These are phyloP conservation scores for Gymnosoma rotundatum DNA, from an alignment of 2,888 invertebrate species.

Conservation along the genomic window DNA sequence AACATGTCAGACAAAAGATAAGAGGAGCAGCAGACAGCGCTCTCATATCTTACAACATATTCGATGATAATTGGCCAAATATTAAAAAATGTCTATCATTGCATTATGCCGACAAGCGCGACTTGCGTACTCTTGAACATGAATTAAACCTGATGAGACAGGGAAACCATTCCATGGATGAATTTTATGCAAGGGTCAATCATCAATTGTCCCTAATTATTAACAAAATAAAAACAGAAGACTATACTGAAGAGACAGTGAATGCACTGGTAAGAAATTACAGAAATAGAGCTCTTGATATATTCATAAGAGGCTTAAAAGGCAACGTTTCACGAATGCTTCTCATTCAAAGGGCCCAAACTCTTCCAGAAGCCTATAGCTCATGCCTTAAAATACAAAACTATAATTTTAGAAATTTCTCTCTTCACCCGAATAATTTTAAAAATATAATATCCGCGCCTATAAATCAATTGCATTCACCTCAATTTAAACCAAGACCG, in stretches of 20 bases:
- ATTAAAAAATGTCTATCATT: conserved; percentile 70
- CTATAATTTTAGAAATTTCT: conserved; percentile 10
- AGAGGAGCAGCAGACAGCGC: conserved; percentile 56
- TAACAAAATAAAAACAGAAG: conserved; percentile 70
- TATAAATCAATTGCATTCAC: conserved; percentile 17
- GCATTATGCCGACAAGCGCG: conserved; percentile 71
- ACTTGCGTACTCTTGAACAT: conserved; percentile 66
- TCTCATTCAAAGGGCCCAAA: conserved; percentile 24
- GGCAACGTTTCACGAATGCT: conserved; percentile 58
- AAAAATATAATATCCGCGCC: conserved; percentile 12
- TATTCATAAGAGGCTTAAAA: conserved; percentile 62
- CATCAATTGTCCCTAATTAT: conserved; percentile 68
- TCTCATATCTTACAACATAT: conserved; percentile 61
- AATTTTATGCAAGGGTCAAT: conserved; percentile 66
- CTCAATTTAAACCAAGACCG: conserved; percentile 7
- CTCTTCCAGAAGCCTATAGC: conserved; percentile 37
- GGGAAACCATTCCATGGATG: conserved; percentile 26
- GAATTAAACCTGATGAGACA: conserved; percentile 53
- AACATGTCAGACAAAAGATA: conserved; percentile 57
- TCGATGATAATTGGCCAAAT: conserved; percentile 61
- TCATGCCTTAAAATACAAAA: conserved; percentile 47
- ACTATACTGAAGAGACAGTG: conserved; percentile 64
- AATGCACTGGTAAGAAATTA: conserved; percentile 65
- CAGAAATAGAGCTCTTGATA: conserved; percentile 69
- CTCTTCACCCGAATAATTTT: conserved; percentile 9